Evolutionary conservation across 92 coral and sea anemone species (phyloP), one percentile per base, ranked within the genome.

Genomic region (Palythoa grandiflora): DNA sequence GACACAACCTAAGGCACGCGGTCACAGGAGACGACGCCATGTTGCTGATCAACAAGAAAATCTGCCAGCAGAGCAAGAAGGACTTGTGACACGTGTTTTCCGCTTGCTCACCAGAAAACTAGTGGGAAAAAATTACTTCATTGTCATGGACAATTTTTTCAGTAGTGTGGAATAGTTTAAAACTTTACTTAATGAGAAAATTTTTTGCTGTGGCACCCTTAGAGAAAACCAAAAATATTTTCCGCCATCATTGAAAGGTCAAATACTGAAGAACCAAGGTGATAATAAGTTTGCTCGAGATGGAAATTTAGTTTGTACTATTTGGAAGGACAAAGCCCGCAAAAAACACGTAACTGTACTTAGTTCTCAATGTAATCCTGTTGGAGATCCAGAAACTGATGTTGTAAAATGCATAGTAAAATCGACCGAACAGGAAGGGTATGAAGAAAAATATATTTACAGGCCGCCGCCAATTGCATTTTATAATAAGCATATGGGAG

Each of bases 181-280:
- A 73, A 19, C 63, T 39, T 48, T 52, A 6, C 52, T 57, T 47
- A n/a, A 65, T 1, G 59, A 85, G 38, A 38, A 54, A 73, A 59
- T 85, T 75, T 55, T 71, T 68, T 85, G 89, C 53, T 73, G 83
- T 73, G 89, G 89, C 54, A 85, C 89, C 74, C 59, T 85, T 6
- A 73, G 83, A 40, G 38, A 75, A 44, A 84, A 84, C 54, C 66
- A 68, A 68, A 84, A 70, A 28, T 54, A 60, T 71, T 85, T 85
- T 47, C 89, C 83, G 16, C 80, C 47, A 36, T 14, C 71, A 50
- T 51, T 85, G 71, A 85, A 85, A 85, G 83, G 83, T 68, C 79
- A 36, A 78, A 54, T 28, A 21, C 59, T 85, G n/a, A 85, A 73
- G 65, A 78, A 85, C 70, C 81, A 85, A 75, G 89, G 89, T 61